Percentiles rank a stretch among this genome's conserved stretches.
phyloP scores from a whole-genome alignment of 2,888 invertebrate species.

The Nasonia oneida region DNA sequence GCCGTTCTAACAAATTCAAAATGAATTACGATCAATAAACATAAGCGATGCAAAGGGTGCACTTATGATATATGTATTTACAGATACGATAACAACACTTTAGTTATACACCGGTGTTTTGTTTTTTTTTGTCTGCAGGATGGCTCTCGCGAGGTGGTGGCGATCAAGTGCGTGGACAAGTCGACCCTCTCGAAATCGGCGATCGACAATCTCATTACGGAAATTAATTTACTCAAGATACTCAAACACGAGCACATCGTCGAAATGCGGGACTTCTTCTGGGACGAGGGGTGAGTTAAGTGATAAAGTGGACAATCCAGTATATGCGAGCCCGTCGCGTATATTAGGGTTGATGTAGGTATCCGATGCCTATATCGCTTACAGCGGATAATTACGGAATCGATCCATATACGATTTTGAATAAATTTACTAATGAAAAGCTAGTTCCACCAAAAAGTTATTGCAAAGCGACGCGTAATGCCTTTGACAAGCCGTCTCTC shows the following conservation, averaged over 20 bases:
- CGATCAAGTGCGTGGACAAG: conserved; percentile 91
- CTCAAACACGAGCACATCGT: conserved; percentile 91
- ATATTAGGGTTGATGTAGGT: not conserved
- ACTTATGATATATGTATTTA: not conserved
- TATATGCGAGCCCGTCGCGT: not conserved
- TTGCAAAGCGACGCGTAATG: no score
- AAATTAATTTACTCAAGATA: conserved; percentile 89
- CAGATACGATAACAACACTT: not conserved
- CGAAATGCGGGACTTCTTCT: conserved; percentile 89
- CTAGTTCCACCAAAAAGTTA: no score
- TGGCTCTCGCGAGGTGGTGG: conserved; percentile 85
- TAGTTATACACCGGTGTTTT: not conserved
- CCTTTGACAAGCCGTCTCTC: no score
- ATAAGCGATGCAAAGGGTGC: not conserved
- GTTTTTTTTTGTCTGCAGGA: conserved; percentile 77
- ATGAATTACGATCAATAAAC: no score
- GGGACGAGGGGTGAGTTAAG: conserved; percentile 84
- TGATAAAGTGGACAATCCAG: not conserved
- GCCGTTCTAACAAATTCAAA: no score
- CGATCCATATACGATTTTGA: not conserved
- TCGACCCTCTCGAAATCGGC: conserved; percentile 86
- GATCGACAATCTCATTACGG: conserved; percentile 89
- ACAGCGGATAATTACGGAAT: not conserved
- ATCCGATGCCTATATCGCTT: not conserved
- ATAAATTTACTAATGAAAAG: not conserved